A percentile compares a stretch with the other conserved stretches of the same genome.
phyloP scores from a whole-genome alignment of 2,888 invertebrate species.

The Tortrix viridana region DNA sequence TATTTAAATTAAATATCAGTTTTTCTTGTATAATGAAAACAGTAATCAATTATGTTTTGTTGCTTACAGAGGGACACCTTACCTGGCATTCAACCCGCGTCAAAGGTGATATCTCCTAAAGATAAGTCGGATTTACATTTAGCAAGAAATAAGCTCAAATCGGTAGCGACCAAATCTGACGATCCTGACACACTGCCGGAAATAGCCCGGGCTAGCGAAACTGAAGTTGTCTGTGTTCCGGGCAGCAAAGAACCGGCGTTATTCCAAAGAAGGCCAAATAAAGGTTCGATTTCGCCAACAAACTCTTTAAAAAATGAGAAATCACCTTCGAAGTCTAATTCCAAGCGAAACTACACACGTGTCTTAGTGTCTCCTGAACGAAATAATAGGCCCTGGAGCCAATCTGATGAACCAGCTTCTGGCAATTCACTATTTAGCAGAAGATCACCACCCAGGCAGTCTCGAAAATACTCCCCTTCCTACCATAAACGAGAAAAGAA shows the following conservation, averaged over 20 bases:
- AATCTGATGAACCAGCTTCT: conserved; percentile 37
- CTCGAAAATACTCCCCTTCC: conserved; percentile 52
- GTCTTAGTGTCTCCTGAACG: conserved; percentile 72
- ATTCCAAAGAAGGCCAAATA: conserved; percentile 73
- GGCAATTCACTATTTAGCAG: conserved; percentile 64
- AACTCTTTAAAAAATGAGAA: conserved; percentile 40
- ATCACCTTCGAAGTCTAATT: conserved; percentile 40
- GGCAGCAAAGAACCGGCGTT: conserved; percentile 74
- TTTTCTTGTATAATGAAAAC: conserved; percentile 12
- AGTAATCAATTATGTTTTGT: conserved; percentile 16
- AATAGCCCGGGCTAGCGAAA: conserved; percentile 66
- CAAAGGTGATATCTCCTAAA: conserved; percentile 41
- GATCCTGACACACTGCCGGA: conserved; percentile 65
- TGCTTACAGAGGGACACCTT: conserved; percentile 64
- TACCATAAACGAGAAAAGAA: conserved; percentile 68
- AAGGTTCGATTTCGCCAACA: conserved; percentile 47
- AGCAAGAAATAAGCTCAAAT: conserved; percentile 69
- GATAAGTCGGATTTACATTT: conserved; percentile 57
- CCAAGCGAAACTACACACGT: conserved; percentile 66
- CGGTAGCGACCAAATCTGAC: conserved; percentile 51
- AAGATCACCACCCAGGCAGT: conserved; percentile 56
- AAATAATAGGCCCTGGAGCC: conserved; percentile 50
- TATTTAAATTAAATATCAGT: conserved; percentile 10
- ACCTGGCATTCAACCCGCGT: conserved; percentile 45
- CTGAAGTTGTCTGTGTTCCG: conserved; percentile 61